phyloP scores from a whole-genome alignment of 2,113 vertebrate genomes.

The Pollachius pollachius region DNA sequence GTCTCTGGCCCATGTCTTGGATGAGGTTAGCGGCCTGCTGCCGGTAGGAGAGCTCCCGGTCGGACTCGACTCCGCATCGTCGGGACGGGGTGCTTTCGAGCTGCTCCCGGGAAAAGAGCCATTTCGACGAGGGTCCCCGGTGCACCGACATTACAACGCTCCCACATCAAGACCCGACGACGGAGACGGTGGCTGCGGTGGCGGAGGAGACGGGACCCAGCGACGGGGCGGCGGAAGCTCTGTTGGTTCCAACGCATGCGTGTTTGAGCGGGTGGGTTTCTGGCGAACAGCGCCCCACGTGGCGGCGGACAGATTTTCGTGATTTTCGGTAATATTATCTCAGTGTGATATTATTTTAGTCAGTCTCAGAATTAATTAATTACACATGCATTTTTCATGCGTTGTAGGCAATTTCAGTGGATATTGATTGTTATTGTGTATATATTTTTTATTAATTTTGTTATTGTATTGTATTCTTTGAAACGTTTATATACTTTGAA shows the following conservation, averaged over 20 bases:
- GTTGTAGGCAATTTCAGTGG: no score
- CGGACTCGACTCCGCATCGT: constrained; percentile 90
- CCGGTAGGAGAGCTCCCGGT: constrained; percentile 92
- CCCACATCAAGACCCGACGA: constrained; percentile 50
- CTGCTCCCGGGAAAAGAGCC: constrained; percentile 96
- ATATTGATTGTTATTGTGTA: no score
- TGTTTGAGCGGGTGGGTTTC: background rate
- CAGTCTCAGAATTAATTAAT: no score
- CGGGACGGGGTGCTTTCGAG: constrained; percentile 91
- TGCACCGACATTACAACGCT: constrained; percentile 80
- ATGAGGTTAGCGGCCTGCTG: constrained; percentile 97
- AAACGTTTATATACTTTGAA: no score
- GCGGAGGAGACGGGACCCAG: constrained; percentile 49
- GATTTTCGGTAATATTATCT: no score
- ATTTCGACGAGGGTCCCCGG: constrained; percentile 84
- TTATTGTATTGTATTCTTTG: no score
- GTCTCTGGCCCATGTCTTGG: constrained; percentile 96
- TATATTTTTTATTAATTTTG: no score
- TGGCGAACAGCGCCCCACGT: no score
- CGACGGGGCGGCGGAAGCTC: constrained; percentile 48
- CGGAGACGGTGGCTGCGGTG: constrained; percentile 38
- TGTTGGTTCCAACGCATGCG: background rate
- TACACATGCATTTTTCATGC: no score
- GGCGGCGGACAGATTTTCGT: no score
- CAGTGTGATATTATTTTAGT: no score